Evolutionary conservation across 2,797 vertebrate species (phyloP).

Genomic region (Holocentrus rufus): DNA sequence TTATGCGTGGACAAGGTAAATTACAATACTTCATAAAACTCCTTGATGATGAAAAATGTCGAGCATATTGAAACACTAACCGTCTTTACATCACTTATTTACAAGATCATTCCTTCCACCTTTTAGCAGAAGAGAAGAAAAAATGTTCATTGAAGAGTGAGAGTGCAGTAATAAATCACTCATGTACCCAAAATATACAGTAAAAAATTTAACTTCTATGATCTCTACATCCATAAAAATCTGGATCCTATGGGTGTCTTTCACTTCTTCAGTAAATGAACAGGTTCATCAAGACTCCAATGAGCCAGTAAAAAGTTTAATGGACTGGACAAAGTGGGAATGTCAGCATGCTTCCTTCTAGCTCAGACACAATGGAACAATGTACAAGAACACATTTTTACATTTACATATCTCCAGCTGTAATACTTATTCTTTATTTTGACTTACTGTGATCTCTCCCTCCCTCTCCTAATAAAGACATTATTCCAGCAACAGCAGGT

Average conservation of each 20-base stretch:
- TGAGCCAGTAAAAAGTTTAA: constrained; percentile 57
- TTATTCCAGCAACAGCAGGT: not conserved
- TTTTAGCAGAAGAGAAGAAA: no score
- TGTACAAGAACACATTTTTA: constrained; percentile 11
- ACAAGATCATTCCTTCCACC: no score
- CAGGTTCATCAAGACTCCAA: constrained; percentile 45
- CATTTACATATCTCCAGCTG: constrained; percentile 44
- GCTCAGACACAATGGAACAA: constrained; percentile 8
- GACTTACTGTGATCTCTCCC: no score
- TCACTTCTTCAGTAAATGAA: constrained; percentile 39
- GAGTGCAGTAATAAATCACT: not conserved
- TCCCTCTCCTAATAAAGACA: not conserved
- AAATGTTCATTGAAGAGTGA: not conserved
- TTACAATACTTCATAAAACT: no score
- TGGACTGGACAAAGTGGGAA: constrained; percentile 51
- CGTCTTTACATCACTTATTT: no score
- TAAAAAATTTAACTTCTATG: not conserved
- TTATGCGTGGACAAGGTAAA: no score
- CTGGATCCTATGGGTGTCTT: constrained; percentile 1
- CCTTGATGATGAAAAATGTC: not conserved
- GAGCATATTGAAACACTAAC: not conserved
- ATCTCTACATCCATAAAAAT: constrained; percentile 21
- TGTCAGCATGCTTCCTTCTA: constrained; percentile 46
- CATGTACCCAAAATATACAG: not conserved
- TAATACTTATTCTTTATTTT: no score